Evolutionary conservation across 2,113 vertebrate species (phyloP), one percentile per base, ranked within the genome.

Genomic region (Phoxinus phoxinus): DNA sequence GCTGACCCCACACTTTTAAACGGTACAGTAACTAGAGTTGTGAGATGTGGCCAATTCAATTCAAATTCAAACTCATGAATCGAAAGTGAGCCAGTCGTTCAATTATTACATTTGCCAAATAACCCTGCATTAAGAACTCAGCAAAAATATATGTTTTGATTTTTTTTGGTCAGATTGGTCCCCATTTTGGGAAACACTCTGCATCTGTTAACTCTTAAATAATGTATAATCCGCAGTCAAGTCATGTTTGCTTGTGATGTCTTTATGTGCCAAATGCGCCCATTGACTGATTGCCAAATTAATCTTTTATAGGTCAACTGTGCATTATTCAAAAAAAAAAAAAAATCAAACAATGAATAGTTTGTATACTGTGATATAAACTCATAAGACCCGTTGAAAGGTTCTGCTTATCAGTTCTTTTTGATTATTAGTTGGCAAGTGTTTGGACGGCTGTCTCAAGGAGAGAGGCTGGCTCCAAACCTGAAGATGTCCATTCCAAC

Each of bases 401-500:
- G 27, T 35, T 76, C 19, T 79, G 53, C 27, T 59, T 58, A 37
- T 79, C 53, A 15, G 48, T 59, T 59, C 1, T 13, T 61, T 46
- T 25, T 41, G 32, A 27, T 19, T 19, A 19, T 25, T 27, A 44
- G 13, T 63, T 80, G n/a, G 58, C 23, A 81, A 46, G 59, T 46
- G 78, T 65, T 80, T 44, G 35, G 56, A 79, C 6, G 35, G 23
- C 77, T 80, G 58, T 80, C 35, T 78, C 59, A 10, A 63, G 56
- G 78, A 81, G 77, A 44, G 37, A 12, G 23, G 7, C 41, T 80
- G 58, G 58, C 35, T 80, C 58, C n/a, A 44, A 63, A 63, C 41
- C 3, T 80, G 13, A 63, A 63, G 58, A 81, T 44, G n/a, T 63
- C 15, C n/a, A 23, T 17, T 79, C 11, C 56, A 44, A 44, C 75